These are phyloP conservation scores for Mugil cephalus DNA, from an alignment of 2,113 vertebrate species.

Conservation along the genomic window DNA sequence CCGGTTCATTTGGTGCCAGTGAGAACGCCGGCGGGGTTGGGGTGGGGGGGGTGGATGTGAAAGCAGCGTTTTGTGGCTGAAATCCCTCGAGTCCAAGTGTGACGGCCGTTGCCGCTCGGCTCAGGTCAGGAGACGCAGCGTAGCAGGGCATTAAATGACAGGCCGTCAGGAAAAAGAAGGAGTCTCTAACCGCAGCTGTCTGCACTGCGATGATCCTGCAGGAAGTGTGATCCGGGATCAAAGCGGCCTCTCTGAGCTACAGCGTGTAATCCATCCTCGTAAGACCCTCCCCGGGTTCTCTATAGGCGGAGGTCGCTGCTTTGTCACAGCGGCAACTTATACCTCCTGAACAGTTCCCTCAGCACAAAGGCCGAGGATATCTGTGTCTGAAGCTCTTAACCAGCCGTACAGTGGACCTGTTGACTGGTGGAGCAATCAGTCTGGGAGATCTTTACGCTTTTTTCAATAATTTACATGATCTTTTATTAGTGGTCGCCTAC, in stretches of 20 bases:
- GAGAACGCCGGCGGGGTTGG: conserved; percentile 31
- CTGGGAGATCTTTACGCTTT: neutral
- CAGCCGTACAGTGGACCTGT: neutral
- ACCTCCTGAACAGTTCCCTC: conserved; percentile 21
- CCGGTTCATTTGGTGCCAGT: conserved; percentile 33
- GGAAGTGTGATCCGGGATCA: conserved; percentile 66
- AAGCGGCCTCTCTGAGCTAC: conserved; percentile 42
- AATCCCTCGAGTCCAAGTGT: conserved; percentile 18
- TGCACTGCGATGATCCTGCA: conserved; percentile 43
- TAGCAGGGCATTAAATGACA: conserved; percentile 44
- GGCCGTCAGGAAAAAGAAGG: neutral
- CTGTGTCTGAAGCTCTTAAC: conserved; percentile 29
- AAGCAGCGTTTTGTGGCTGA: conserved; percentile 34
- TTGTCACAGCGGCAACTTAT: conserved; percentile 52
- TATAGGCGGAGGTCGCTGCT: conserved; percentile 31
- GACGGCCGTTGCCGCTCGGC: neutral
- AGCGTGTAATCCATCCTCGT: conserved; percentile 54
- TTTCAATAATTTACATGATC: neutral
- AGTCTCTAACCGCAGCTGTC: conserved; percentile 44
- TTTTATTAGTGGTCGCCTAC: neutral
- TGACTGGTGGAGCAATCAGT: conserved; percentile 7
- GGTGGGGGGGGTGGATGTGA: conserved; percentile 26
- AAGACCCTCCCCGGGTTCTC: conserved; percentile 22
- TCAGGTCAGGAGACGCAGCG: conserved; percentile 42
- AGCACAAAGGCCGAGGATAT: conserved; percentile 47